These are phyloP conservation scores for Dorcus hopei DNA, from an alignment of 2,888 invertebrate genomes.

Conservation along the genomic window DNA sequence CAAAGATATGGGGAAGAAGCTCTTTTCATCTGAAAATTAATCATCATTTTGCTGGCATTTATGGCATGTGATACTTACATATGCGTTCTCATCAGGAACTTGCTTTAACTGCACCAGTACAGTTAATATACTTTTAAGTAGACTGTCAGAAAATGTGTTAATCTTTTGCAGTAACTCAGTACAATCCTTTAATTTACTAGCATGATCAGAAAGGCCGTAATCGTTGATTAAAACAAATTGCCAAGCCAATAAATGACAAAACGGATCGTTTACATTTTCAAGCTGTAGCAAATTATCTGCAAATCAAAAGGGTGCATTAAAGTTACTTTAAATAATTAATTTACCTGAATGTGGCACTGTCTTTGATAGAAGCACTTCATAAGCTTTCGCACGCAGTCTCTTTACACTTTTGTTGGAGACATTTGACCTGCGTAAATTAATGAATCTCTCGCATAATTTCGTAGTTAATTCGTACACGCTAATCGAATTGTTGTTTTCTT, in stretches of 20 bases:
- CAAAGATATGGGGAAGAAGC: too few species aligned
- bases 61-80: too few species aligned
- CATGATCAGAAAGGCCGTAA: constrained; percentile 33
- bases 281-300: constrained; percentile 23
- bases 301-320: constrained; percentile 3
- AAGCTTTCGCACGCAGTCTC: constrained; percentile 36
- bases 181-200: constrained; percentile 32
- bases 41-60: too few species aligned
- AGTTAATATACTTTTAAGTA: constrained; percentile 18
- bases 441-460: constrained; percentile 39
- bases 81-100: constrained; percentile 12
- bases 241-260: constrained; percentile 41
- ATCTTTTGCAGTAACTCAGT: constrained; percentile 26
- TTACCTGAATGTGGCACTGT: constrained; percentile 13
- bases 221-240: constrained; percentile 36
- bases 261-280: constrained; percentile 36
- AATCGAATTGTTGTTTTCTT: constrained; percentile 2
- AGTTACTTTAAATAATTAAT: neutral
- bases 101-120: constrained; percentile 24
- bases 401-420: constrained; percentile 23
- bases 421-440: constrained; percentile 11
- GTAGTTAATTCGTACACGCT: constrained; percentile 39
- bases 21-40: too few species aligned
- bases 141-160: constrained; percentile 16
- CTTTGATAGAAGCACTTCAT: constrained; percentile 36